These are phyloP conservation scores for Cepaea hortensis DNA, from an alignment of 2,888 invertebrate genomes.

Conservation along the genomic window DNA sequence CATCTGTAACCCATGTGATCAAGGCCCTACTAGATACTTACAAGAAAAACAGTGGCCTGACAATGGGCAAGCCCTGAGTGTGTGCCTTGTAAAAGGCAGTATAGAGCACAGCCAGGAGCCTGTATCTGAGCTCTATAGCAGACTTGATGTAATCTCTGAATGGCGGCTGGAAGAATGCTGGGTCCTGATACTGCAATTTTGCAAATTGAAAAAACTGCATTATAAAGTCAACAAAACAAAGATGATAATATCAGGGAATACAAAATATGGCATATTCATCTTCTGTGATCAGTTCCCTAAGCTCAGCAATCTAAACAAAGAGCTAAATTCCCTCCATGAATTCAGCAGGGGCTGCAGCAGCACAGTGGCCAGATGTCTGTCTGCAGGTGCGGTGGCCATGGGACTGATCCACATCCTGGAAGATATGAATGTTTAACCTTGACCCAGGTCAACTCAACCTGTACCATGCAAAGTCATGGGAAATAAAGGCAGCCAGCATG, in stretches of 20 bases:
- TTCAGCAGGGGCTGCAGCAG: too few relatives aligned
- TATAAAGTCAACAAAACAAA: background rate
- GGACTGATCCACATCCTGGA: too few relatives aligned
- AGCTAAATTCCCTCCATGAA: too few relatives aligned
- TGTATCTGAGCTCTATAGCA: slow-evolving; percentile 74
- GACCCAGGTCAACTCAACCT: too few relatives aligned
- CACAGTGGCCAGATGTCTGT: too few relatives aligned
- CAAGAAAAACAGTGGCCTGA: slow-evolving; percentile 70
- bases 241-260: background rate
- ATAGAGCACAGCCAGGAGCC: slow-evolving; percentile 78
- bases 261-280: background rate
- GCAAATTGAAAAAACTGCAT: background rate
- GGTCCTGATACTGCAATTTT: slow-evolving; percentile 84
- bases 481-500: too few relatives aligned
- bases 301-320: too few relatives aligned
- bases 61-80: slow-evolving; percentile 64
- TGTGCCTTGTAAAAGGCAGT: slow-evolving; percentile 72
- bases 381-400: too few relatives aligned
- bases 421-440: too few relatives aligned
- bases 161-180: slow-evolving; percentile 84
- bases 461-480: too few relatives aligned
- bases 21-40: background rate
- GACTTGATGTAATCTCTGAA: slow-evolving; percentile 78
- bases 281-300: too few relatives aligned
- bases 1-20: too few relatives aligned